Conservation (phyloP, 2,888 invertebrate genomes). For the Patella pellucida region DNA sequence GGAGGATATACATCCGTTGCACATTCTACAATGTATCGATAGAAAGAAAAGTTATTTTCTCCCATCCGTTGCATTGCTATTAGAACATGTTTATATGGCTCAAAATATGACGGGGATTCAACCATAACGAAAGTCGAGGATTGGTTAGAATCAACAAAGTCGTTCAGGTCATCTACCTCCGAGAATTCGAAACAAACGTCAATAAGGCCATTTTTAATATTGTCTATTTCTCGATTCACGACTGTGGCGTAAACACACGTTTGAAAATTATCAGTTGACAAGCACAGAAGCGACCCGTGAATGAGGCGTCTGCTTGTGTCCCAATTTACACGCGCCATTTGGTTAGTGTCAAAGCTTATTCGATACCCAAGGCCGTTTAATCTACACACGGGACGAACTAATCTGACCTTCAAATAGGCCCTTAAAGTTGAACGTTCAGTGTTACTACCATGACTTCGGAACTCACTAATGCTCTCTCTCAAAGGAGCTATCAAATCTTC, state of each 20-base stretch:
- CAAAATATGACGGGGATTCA: constrained; percentile 85
- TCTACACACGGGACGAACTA: constrained; percentile 42
- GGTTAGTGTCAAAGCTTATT: constrained; percentile 38
- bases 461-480: constrained; percentile 77
- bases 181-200: constrained; percentile 45
- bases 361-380: constrained; percentile 45
- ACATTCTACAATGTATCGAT: constrained; percentile 49
- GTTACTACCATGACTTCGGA: constrained; percentile 52
- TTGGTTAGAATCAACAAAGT: constrained; percentile 21
- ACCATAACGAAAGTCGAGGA: constrained; percentile 75
- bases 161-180: background rate
- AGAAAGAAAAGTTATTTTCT: constrained; percentile 47
- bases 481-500: constrained; percentile 85
- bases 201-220: constrained; percentile 52
- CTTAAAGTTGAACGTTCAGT: constrained; percentile 24
- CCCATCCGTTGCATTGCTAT: constrained; percentile 78
- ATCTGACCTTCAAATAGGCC: constrained; percentile 51
- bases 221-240: constrained; percentile 47
- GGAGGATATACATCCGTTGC: constrained; percentile 44
- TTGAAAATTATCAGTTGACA: constrained; percentile 80
- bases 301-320: constrained; percentile 77
- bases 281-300: constrained; percentile 81
- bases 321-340: constrained; percentile 61
- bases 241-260: constrained; percentile 80
- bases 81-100: constrained; percentile 84